Conservation (phyloP, 2,113 vertebrate genomes). For the Barnardius zonarius region DNA sequence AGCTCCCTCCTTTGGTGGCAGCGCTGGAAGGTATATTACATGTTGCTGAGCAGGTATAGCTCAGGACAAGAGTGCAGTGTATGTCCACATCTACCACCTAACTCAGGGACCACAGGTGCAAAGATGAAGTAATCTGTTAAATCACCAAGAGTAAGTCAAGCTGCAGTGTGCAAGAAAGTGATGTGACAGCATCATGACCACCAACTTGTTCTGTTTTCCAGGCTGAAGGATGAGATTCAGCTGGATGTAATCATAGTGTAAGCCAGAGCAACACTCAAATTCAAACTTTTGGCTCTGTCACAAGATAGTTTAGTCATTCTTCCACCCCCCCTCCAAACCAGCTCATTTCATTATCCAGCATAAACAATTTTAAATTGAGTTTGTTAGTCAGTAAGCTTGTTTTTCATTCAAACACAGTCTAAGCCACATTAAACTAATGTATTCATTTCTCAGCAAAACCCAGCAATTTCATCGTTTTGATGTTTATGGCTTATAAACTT, state of each 20-base stretch:
- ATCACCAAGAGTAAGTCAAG: neutral
- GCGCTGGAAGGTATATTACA: neutral
- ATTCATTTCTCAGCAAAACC: neutral
- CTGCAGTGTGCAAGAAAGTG: neutral
- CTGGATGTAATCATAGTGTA: neutral
- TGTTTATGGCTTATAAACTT: slow-evolving; percentile 16
- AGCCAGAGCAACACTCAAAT: neutral
- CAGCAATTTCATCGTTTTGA: slow-evolving; percentile 8
- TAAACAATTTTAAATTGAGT: slow-evolving; percentile 13
- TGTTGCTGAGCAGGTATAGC: neutral
- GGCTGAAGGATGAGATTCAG: neutral
- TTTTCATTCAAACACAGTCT: slow-evolving; percentile 27
- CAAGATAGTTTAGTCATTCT: neutral
- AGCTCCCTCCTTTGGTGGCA: neutral
- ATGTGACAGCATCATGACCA: neutral
- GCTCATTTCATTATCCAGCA: slow-evolving; percentile 5
- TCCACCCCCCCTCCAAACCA: neutral
- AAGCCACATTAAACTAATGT: slow-evolving; percentile 14
- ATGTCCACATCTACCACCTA: rapidly evolving
- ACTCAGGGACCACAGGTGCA: neutral
- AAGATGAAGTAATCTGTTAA: neutral
- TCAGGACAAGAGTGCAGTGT: neutral
- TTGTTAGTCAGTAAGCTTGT: slow-evolving; percentile 25
- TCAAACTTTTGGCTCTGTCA: neutral
- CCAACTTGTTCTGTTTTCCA: neutral